Conservation (phyloP, 2,113 vertebrate species). For the Hemiprocne comata region DNA sequence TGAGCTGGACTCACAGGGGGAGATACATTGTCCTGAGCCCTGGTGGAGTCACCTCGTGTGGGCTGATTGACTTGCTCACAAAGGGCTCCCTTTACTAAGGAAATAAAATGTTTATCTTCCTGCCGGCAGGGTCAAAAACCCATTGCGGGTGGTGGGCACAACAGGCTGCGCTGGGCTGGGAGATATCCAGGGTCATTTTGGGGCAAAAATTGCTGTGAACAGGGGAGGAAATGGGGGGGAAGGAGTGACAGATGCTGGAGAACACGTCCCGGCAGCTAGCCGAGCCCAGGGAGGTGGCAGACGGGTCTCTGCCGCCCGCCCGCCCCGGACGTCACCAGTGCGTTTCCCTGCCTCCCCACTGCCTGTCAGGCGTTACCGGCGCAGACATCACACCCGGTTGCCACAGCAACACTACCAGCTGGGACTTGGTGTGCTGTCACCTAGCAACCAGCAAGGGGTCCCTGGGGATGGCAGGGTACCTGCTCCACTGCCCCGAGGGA, state of each 20-base stretch:
- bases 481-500: not conserved
- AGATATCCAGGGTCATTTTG: not conserved
- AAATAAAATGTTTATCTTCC: not conserved
- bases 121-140: not conserved
- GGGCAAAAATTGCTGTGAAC: not conserved
- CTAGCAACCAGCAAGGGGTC: conserved; percentile 51
- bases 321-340: conserved; percentile 48
- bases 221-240: not conserved
- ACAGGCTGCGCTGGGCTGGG: not conserved
- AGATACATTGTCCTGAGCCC: not conserved
- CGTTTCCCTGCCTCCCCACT: not conserved
- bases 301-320: not conserved
- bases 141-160: not conserved
- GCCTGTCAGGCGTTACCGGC: conserved; percentile 18
- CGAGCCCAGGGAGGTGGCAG: not conserved
- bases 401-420: conserved; percentile 66
- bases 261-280: not conserved
- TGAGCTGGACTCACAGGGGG: not conserved
- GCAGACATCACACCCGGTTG: conserved; percentile 46
- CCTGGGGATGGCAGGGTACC: not conserved
- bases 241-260: accelerated
- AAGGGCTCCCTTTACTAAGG: not conserved
- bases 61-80: not conserved
- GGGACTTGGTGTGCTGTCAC: conserved; percentile 49
- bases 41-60: not conserved